Conservation (phyloP, 1,140 invertebrate genomes). For the Samia ricini region DNA sequence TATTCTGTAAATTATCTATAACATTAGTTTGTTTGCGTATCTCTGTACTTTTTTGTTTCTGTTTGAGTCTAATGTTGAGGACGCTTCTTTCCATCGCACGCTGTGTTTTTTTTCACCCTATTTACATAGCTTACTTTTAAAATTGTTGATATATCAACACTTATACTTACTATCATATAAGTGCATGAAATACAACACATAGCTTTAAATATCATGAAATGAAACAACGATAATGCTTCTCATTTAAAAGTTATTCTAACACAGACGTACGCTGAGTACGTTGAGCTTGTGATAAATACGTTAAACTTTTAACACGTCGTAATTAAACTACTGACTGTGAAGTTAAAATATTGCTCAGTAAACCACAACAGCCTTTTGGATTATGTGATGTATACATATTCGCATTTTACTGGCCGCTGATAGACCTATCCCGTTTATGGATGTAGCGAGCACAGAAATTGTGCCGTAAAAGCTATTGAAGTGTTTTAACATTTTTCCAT, state of each 20-base stretch:
- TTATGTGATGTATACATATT: not conserved
- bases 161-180: no score
- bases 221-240: not conserved
- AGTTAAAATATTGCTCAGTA: not conserved
- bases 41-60: no score
- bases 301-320: not conserved
- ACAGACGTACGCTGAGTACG: no score
- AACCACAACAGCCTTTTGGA: not conserved
- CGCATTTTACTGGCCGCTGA: not conserved
- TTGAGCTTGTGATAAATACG: not conserved
- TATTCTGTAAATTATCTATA: no score
- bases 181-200: no score
- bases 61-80: no score
- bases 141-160: no score
- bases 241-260: not conserved
- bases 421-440: conserved; percentile 1
- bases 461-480: not conserved
- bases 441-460: not conserved
- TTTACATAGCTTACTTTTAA: no score
- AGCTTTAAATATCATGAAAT: not conserved
- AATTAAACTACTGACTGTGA: not conserved
- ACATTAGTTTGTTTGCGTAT: no score
- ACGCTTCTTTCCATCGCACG: no score
- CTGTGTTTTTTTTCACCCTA: no score
- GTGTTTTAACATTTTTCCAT: conserved; percentile 1